Evolutionary conservation across 37 sponge, comb jelly and placozoan genomes (phyloP).

Genomic region (Hexactinellida sp.): DNA sequence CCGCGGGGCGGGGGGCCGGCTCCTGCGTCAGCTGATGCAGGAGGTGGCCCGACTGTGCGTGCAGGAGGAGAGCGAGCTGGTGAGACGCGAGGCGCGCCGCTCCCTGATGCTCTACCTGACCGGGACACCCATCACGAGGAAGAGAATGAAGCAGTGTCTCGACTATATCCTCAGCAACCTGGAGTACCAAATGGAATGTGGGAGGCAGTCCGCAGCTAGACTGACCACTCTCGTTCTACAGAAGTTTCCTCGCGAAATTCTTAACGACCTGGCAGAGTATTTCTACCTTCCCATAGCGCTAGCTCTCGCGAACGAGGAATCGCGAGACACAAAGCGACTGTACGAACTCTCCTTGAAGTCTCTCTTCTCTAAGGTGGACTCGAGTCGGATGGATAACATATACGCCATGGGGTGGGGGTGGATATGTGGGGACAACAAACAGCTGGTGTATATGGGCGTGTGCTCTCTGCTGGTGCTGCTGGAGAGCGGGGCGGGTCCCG

Average conservation of each 20-base stretch:
- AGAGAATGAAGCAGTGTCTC: slow-evolving; percentile 3
- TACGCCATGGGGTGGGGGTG: slow-evolving; percentile 1
- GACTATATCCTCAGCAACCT: background rate
- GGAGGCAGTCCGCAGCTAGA: background rate
- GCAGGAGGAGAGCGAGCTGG: slow-evolving; percentile 7
- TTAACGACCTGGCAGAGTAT: background rate
- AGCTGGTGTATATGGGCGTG: background rate
- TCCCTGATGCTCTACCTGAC: background rate
- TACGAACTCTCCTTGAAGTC: background rate
- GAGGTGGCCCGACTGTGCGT: background rate
- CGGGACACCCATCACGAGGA: background rate
- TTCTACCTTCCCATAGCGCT: background rate
- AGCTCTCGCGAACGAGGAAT: slow-evolving; percentile 7
- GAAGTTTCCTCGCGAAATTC: slow-evolving; percentile 11
- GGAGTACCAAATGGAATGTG: background rate
- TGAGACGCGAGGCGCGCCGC: background rate
- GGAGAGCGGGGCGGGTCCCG: background rate
- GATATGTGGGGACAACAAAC: background rate
- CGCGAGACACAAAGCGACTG: background rate
- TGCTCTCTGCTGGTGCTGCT: background rate
- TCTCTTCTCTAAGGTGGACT: slow-evolving; percentile 1
- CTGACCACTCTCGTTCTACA: background rate
- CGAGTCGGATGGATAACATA: background rate
- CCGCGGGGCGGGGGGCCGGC: background rate
- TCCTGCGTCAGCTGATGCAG: background rate